Evolutionary conservation across 2,888 invertebrate genomes (phyloP).

Genomic region (Orthosia gracilis): DNA sequence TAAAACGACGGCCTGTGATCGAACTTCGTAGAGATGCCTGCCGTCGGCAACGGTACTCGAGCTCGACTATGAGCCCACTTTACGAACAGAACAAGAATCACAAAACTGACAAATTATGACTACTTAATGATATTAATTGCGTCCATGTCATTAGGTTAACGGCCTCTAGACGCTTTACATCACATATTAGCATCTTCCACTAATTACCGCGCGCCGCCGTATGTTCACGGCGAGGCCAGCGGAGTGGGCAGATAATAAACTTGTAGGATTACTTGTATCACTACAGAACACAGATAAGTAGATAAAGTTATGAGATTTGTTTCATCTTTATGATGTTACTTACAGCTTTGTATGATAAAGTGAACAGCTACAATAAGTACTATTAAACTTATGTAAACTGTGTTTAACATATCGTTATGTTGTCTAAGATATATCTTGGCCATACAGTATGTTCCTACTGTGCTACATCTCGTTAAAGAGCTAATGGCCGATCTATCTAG

Average conservation of each 20-base stretch:
- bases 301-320: neutral
- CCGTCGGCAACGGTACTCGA: conserved; percentile 12
- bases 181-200: conserved; percentile 61
- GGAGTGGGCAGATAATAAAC: conserved; percentile 39
- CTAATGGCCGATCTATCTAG: neutral
- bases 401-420: neutral
- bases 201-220: conserved; percentile 63
- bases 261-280: conserved; percentile 30
- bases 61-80: conserved; percentile 5
- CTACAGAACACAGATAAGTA: neutral
- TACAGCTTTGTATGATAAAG: neutral
- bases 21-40: too few relatives aligned
- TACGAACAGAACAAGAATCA: conserved; percentile 23
- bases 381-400: neutral
- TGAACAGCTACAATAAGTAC: neutral
- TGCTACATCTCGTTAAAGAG: neutral
- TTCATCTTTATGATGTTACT: conserved; percentile 37
- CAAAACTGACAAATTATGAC: conserved; percentile 46
- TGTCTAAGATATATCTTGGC: neutral
- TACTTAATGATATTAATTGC: conserved; percentile 28
- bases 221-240: conserved; percentile 66
- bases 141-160: conserved; percentile 61
- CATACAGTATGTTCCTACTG: neutral
- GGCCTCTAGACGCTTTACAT: conserved; percentile 33
- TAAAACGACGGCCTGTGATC: too few relatives aligned